Evolutionary conservation across 2,888 invertebrate genomes (phyloP).

Genomic region (Andrena minutula): DNA sequence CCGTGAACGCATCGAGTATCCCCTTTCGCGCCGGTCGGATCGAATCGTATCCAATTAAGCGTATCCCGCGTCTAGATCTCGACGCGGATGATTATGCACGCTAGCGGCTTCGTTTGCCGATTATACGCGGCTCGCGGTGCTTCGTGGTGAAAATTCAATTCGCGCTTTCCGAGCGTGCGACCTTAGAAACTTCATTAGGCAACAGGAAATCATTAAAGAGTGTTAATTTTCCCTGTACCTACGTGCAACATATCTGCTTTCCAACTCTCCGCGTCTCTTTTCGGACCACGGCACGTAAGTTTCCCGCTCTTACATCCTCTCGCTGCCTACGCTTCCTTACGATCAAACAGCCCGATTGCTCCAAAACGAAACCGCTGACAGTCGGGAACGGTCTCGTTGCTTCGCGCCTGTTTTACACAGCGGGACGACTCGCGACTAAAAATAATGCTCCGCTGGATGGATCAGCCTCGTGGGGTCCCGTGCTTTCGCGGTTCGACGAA

Average conservation of each 20-base stretch:
- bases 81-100: slow-evolving; percentile 37
- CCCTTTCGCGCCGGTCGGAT: slow-evolving; percentile 1
- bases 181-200: background rate
- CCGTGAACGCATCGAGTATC: background rate
- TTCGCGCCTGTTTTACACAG: background rate
- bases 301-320: too few species aligned
- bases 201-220: slow-evolving; percentile 1
- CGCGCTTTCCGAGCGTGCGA: slow-evolving; percentile 6
- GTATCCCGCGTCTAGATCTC: slow-evolving; percentile 38
- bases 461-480: slow-evolving; percentile 36
- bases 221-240: too few species aligned
- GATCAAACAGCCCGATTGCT: too few species aligned
- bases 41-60: slow-evolving; percentile 41
- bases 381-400: too few species aligned
- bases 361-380: too few species aligned
- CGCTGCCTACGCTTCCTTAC: too few species aligned
- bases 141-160: slow-evolving; percentile 17
- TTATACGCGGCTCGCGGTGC: slow-evolving; percentile 4
- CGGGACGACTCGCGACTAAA: background rate
- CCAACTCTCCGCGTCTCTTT: too few species aligned
- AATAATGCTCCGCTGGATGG: background rate
- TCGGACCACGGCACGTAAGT: too few species aligned
- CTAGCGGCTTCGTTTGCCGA: slow-evolving; percentile 18
- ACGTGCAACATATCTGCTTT: too few species aligned
- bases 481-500: slow-evolving; percentile 39